These are phyloP conservation scores for Drosophila punjabiensis DNA, from an alignment of 1,140 invertebrate species.

Conservation along the genomic window DNA sequence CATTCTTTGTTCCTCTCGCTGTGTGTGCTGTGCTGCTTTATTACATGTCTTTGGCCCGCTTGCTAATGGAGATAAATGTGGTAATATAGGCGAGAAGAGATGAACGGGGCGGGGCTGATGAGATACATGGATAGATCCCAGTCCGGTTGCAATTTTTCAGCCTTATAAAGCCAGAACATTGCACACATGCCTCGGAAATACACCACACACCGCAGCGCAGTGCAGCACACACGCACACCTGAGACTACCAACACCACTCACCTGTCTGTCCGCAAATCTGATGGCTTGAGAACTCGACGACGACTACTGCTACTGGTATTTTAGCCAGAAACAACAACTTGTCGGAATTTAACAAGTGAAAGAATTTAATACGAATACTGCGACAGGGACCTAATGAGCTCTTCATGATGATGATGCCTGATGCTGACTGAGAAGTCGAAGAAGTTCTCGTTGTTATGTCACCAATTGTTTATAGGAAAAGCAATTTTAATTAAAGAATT, in stretches of 20 bases:
- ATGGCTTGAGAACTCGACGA: slow-evolving; percentile 44
- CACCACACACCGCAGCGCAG: slow-evolving; percentile 8
- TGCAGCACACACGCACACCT: slow-evolving; percentile 24
- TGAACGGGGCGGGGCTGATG: slow-evolving; percentile 8
- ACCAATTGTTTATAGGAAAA: slow-evolving; percentile 63
- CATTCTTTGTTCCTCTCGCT: slow-evolving; percentile 7
- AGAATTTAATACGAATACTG: slow-evolving; percentile 68
- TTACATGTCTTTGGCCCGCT: slow-evolving; percentile 31
- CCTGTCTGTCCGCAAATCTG: slow-evolving; percentile 33
- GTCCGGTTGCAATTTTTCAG: slow-evolving; percentile 77
- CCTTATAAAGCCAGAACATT: slow-evolving; percentile 70
- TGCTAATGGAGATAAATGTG: slow-evolving; percentile 46
- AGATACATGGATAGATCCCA: slow-evolving; percentile 50
- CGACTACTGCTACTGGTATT: slow-evolving; percentile 14
- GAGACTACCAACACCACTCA: slow-evolving; percentile 16
- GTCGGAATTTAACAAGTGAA: slow-evolving; percentile 63
- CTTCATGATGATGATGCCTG: slow-evolving; percentile 9
- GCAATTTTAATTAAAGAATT: slow-evolving; percentile 78
- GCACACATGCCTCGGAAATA: slow-evolving; percentile 52
- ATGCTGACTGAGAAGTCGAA: slow-evolving; percentile 9
- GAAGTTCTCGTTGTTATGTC: slow-evolving; percentile 49
- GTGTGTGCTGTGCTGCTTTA: slow-evolving; percentile 1
- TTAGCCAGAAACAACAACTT: slow-evolving; percentile 19
- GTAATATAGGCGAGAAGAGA: slow-evolving; percentile 14
- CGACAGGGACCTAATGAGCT: slow-evolving; percentile 64